These are phyloP conservation scores for Allacma fusca DNA, from an alignment of 2,888 invertebrate genomes.

Conservation along the genomic window DNA sequence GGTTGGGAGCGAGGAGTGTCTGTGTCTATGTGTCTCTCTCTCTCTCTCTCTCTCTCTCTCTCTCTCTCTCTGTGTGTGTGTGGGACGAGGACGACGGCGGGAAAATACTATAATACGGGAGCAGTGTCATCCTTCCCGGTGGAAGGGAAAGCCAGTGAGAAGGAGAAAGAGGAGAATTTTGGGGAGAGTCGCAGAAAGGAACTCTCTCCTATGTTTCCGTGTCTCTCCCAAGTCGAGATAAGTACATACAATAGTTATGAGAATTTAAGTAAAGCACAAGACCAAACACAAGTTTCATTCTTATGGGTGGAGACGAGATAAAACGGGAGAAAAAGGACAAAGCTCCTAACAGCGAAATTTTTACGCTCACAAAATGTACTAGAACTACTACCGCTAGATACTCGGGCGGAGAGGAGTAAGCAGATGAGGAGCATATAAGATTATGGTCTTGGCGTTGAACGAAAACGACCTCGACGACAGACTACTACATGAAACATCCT, in stretches of 20 bases:
- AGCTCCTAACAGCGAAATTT: conserved; percentile 5
- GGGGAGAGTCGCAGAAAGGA: background rate
- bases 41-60: too few relatives aligned
- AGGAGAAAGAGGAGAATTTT: too few relatives aligned
- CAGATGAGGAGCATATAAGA: conserved; percentile 7
- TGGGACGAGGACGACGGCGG: too few relatives aligned
- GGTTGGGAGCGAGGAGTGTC: too few relatives aligned
- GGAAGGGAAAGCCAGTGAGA: too few relatives aligned
- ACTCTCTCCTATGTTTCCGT: background rate
- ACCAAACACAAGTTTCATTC: conserved; percentile 26
- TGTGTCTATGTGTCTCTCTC: too few relatives aligned
- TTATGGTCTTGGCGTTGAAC: conserved; percentile 14
- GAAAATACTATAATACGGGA: too few relatives aligned
- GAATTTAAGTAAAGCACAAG: conserved; percentile 22
- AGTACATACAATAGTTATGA: conserved; percentile 20
- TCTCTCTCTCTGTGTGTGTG: too few relatives aligned
- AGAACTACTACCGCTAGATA: conserved; percentile 11
- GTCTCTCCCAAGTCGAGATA: background rate
- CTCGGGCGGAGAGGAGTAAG: background rate
- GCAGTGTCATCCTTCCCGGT: too few relatives aligned
- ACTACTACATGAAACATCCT: conserved; percentile 47
- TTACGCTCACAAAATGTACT: conserved; percentile 16
- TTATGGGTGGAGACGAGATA: conserved; percentile 24
- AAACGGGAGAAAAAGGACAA: conserved; percentile 17
- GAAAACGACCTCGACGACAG: conserved; percentile 39